Evolutionary conservation across 92 coral and sea anemone species (phyloP).

Genomic region (Ricordea florida): DNA sequence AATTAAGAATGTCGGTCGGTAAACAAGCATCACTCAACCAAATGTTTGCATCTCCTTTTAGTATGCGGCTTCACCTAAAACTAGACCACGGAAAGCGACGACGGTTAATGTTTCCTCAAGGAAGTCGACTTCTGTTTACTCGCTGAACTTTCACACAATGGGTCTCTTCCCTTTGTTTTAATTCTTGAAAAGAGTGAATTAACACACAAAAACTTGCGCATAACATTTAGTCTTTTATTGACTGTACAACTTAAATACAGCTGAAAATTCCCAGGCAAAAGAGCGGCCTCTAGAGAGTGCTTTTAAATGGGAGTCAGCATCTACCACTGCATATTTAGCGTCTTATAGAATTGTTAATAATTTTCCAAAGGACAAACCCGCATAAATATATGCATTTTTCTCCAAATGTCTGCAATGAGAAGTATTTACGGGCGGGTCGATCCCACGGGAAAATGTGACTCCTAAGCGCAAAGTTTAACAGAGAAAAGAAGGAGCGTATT

Average conservation of each 20-base stretch:
- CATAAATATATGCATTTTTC: background rate
- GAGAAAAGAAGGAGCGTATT: conserved; percentile 37
- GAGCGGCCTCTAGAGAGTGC: conserved; percentile 27
- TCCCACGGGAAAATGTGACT: conserved; percentile 10
- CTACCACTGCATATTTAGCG: too few relatives aligned
- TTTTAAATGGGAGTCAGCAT: background rate
- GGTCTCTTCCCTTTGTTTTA: conserved; percentile 21
- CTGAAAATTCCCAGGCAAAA: conserved; percentile 49
- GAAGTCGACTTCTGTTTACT: too few relatives aligned
- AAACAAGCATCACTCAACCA: too few relatives aligned
- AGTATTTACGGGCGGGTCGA: conserved; percentile 19
- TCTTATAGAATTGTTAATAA: background rate
- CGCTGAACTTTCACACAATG: conserved; percentile 8
- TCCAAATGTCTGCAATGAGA: background rate
- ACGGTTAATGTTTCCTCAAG: too few relatives aligned
- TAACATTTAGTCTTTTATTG: conserved; percentile 49
- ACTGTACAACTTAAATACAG: conserved; percentile 53
- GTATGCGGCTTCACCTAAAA: too few relatives aligned
- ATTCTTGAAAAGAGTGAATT: conserved; percentile 36
- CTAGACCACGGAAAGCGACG: too few relatives aligned
- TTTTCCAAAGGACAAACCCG: background rate
- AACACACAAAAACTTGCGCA: conserved; percentile 38
- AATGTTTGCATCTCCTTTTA: too few relatives aligned
- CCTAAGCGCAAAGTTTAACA: conserved; percentile 37
- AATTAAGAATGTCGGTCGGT: too few relatives aligned